Conservation (phyloP, 2,113 vertebrate species). For the Pelusios castaneus region DNA sequence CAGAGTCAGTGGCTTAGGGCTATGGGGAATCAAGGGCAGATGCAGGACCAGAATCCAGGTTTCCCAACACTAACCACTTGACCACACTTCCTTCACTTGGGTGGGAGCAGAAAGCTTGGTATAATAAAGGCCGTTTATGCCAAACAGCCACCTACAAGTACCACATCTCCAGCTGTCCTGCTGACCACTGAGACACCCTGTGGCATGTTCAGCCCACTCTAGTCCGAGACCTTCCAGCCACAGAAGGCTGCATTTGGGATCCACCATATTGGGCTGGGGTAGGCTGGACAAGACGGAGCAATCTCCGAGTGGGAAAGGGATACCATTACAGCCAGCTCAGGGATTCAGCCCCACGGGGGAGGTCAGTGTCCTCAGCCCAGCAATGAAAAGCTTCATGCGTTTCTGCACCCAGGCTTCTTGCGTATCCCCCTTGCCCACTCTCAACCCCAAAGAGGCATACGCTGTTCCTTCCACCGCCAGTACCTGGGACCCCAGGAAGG, state of each 20-base stretch:
- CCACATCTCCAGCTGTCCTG: not conserved
- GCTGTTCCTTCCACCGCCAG: accelerated
- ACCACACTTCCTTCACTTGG: not conserved
- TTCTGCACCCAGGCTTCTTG: not conserved
- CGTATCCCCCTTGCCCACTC: not conserved
- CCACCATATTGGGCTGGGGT: not conserved
- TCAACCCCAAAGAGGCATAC: accelerated
- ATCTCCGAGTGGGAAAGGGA: not conserved
- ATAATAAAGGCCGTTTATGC: not conserved
- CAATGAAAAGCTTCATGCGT: not conserved
- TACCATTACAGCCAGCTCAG: not conserved
- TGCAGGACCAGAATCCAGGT: not conserved
- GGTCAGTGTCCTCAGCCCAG: not conserved
- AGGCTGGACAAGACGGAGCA: not conserved
- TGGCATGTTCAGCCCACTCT: not conserved
- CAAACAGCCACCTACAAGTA: not conserved
- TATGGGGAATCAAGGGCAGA: not conserved
- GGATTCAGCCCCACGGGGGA: too few species aligned
- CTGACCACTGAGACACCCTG: not conserved
- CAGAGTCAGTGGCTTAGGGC: not conserved
- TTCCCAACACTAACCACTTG: not conserved
- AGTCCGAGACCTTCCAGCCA: not conserved
- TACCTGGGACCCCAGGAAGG: constrained; percentile 85
- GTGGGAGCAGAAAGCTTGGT: not conserved
- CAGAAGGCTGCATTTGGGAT: not conserved